These are phyloP conservation scores for Hyposmocoma kahamanoa DNA, from an alignment of 1,140 invertebrate species.

Conservation along the genomic window DNA sequence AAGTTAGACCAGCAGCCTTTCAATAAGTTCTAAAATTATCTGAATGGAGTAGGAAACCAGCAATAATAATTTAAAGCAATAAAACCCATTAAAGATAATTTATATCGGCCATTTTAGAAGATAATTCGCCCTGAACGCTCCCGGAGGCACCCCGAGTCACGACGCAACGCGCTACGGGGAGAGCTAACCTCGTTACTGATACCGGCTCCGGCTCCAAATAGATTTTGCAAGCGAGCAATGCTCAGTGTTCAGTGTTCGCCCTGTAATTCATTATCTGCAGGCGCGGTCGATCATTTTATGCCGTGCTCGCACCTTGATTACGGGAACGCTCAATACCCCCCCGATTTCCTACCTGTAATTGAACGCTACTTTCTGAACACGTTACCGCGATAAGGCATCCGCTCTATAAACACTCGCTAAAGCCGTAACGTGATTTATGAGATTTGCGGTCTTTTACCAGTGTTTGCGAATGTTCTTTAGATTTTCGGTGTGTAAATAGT, in stretches of 20 bases:
- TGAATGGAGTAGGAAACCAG: conserved; percentile 11
- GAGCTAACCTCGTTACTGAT: conserved; percentile 57
- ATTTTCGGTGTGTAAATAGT: too few relatives aligned
- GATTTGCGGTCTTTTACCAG: conserved; percentile 13
- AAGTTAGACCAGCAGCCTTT: conserved; percentile 3
- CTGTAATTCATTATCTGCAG: conserved; percentile 55
- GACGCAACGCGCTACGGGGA: conserved; percentile 19
- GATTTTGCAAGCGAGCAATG: conserved; percentile 58
- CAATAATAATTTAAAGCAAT: conserved; percentile 41
- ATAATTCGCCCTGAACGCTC: conserved; percentile 49
- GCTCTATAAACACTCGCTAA: conserved; percentile 16
- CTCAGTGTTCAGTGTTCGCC: conserved; percentile 14
- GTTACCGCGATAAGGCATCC: conserved; percentile 31
- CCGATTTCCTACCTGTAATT: conserved; percentile 43
- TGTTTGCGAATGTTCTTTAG: too few relatives aligned
- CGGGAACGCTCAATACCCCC: conserved; percentile 35
- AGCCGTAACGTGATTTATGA: conserved; percentile 19
- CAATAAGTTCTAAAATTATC: conserved; percentile 18
- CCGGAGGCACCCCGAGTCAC: conserved; percentile 46
- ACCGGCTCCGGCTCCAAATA: conserved; percentile 37
- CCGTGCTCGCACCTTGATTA: conserved; percentile 41
- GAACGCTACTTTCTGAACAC: conserved; percentile 30
- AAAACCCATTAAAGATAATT: conserved; percentile 50
- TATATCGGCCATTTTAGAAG: conserved; percentile 49
- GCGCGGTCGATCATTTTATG: conserved; percentile 40